phyloP scores from a whole-genome alignment of 2,888 invertebrate species.

The Clunio marinus region DNA sequence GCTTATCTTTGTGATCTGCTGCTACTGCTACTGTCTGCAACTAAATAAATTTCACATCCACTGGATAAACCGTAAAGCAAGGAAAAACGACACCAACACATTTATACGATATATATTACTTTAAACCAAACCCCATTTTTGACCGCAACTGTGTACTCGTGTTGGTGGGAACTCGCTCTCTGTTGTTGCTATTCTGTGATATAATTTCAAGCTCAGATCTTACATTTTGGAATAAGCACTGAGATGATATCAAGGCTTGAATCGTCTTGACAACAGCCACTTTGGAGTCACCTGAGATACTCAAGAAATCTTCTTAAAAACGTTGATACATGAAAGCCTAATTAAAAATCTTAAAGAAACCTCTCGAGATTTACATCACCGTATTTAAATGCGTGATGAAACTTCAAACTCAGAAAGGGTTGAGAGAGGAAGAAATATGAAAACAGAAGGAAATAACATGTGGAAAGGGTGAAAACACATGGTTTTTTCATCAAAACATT shows the following conservation, averaged over 20 bases:
- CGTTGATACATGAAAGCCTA: constrained; percentile 21
- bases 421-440: background rate
- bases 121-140: constrained; percentile 41
- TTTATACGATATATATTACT: constrained; percentile 24
- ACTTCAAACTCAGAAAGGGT: background rate
- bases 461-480: constrained; percentile 20
- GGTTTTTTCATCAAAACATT: constrained; percentile 38
- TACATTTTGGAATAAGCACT: background rate
- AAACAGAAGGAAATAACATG: background rate
- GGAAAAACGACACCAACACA: constrained; percentile 4
- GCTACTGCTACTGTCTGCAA: constrained; percentile 3
- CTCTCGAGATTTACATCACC: constrained; percentile 4
- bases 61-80: background rate
- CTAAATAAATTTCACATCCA: constrained; percentile 13
- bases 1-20: background rate
- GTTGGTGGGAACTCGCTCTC: constrained; percentile 37
- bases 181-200: constrained; percentile 34
- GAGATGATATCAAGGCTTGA: background rate
- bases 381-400: constrained; percentile 12
- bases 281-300: constrained; percentile 6
- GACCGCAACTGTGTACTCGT: constrained; percentile 39
- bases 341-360: constrained; percentile 21
- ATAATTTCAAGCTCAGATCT: constrained; percentile 4
- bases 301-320: background rate
- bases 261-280: constrained; percentile 1